These are phyloP conservation scores for Callaeas wilsoni DNA, from an alignment of 2,113 vertebrate species.

Conservation along the genomic window DNA sequence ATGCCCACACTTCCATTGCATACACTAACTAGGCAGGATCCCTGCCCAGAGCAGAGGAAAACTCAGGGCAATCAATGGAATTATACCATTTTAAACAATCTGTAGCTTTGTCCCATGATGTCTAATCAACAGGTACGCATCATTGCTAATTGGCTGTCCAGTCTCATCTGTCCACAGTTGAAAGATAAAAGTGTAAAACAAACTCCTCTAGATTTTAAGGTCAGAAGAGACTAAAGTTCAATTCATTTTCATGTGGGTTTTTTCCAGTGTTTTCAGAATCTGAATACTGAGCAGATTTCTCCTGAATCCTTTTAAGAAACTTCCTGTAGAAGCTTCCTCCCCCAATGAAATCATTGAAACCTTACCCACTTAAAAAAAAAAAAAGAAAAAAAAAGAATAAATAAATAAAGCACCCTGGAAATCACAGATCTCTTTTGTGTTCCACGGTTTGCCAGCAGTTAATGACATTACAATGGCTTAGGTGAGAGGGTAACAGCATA, in stretches of 20 bases:
- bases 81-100: background rate
- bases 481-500: background rate
- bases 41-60: background rate
- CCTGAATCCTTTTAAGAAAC: background rate
- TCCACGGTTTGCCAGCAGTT: background rate
- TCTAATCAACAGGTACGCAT: background rate
- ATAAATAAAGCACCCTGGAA: background rate
- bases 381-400: background rate
- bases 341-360: background rate
- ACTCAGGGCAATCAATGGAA: background rate
- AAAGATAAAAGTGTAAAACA: slow-evolving; percentile 27
- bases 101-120: background rate
- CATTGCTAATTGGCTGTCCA: background rate
- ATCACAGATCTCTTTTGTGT: background rate
- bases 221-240: background rate
- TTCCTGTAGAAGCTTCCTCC: background rate
- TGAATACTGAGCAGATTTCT: background rate
- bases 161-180: background rate
- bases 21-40: background rate
- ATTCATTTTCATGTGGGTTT: background rate
- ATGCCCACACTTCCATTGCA: background rate
- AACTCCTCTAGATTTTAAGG: background rate
- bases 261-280: background rate
- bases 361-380: background rate
- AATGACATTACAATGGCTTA: background rate